These are phyloP conservation scores for Synergus gifuensis DNA, from an alignment of 2,888 invertebrate species.

Conservation along the genomic window DNA sequence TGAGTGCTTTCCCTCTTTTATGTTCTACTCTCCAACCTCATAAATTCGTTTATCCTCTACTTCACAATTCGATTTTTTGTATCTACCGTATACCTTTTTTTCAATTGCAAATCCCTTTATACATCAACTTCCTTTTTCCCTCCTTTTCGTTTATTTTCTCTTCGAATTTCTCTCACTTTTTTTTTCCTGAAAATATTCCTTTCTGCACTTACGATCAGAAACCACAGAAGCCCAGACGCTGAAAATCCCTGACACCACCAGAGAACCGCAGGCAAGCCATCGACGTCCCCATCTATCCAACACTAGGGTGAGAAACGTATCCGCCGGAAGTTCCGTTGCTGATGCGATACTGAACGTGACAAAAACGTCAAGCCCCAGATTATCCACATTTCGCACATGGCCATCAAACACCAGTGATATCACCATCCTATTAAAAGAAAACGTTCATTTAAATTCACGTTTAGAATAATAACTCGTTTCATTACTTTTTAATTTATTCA, in stretches of 20 bases:
- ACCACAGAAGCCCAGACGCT: slow-evolving; percentile 88
- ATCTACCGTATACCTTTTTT: not conserved
- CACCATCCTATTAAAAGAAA: slow-evolving; percentile 81
- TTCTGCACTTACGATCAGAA: slow-evolving; percentile 81
- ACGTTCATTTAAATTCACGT: slow-evolving; percentile 17
- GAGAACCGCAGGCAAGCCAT: slow-evolving; percentile 91
- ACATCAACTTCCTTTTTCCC: not conserved
- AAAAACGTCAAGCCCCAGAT: slow-evolving; percentile 90
- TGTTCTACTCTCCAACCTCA: too few species aligned
- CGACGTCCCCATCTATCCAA: slow-evolving; percentile 90
- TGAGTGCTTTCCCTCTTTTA: too few species aligned
- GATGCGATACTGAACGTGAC: slow-evolving; percentile 91
- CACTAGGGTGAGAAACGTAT: slow-evolving; percentile 87
- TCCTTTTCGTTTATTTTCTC: not conserved
- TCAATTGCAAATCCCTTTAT: not conserved
- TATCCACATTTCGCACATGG: slow-evolving; percentile 92
- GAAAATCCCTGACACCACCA: slow-evolving; percentile 89
- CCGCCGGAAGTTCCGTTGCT: slow-evolving; percentile 91
- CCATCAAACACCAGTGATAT: slow-evolving; percentile 93
- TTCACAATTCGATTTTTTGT: not conserved
- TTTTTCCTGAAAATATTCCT: not conserved
- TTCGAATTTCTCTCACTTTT: not conserved
- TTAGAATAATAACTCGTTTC: not conserved
- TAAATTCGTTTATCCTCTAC: too few species aligned
- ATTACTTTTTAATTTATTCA: not conserved